These are phyloP conservation scores for Drosophila novamexicana DNA, from an alignment of 1,140 invertebrate genomes.

Conservation along the genomic window DNA sequence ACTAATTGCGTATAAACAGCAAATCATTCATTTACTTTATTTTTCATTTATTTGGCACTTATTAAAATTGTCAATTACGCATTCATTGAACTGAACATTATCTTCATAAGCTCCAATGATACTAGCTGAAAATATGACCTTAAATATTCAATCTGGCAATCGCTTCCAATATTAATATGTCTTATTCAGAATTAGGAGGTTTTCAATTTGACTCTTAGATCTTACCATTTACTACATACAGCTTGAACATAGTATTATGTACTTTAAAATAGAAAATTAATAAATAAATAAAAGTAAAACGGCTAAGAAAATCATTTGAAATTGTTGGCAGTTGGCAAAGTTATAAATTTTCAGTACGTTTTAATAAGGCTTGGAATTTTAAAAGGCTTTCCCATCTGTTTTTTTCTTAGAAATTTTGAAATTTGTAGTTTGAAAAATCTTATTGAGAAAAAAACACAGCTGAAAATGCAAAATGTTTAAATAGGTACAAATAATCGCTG, in stretches of 20 bases:
- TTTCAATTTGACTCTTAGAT: too few species aligned
- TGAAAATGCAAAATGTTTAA: not conserved
- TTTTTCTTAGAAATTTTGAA: not conserved
- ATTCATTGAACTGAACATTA: not conserved
- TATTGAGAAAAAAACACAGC: not conserved
- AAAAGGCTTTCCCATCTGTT: not conserved
- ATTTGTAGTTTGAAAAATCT: too few species aligned
- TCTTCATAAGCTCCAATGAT: too few species aligned
- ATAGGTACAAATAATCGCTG: not conserved
- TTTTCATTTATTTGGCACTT: slow-evolving; percentile 14
- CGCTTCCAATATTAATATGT: too few species aligned
- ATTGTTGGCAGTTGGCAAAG: not conserved
- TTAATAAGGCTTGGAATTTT: not conserved
- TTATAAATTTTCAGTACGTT: not conserved
- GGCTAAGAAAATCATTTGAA: not conserved
- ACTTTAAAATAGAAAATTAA: not conserved
- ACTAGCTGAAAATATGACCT: too few species aligned
- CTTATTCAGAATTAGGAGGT: too few species aligned
- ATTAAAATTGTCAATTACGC: not conserved
- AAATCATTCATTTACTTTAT: slow-evolving; percentile 7
- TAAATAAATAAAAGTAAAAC: not conserved
- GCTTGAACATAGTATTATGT: too few species aligned
- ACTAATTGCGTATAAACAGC: not conserved
- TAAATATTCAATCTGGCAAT: too few species aligned
- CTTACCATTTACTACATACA: too few species aligned